Base-by-base conservation (phyloP, 2,888 invertebrate species). In the Melikaiella ostensackeni region DNA sequence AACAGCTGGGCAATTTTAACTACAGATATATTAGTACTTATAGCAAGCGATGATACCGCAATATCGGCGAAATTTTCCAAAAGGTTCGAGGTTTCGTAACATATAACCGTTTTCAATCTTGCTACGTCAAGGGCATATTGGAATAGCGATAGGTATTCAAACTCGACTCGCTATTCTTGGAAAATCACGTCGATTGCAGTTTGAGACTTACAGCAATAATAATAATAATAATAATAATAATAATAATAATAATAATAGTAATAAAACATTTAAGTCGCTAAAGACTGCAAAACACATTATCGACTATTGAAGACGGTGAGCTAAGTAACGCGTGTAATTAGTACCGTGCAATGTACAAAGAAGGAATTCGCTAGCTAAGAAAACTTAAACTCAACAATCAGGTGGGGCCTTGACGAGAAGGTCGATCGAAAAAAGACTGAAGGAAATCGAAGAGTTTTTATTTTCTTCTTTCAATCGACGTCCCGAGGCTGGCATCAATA, bases 311-410 rank as follows among this genome's bases (percentile, higher is more conserved):
- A 78, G 77, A 82, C 80, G 78, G 81, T 82, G 79, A 83, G 80
- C 77, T 81, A 81, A 81, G 70, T 66, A 84, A 84, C 83, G 66
- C 79, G 77, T 81, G 46, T 77, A 77, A 76, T 76, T 79, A 62
- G 75, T 75, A 76, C 77, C 77, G 78, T 79, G 66, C 66, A 80
- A 79, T 76, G 73, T 80, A 82, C 79, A 81, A 84, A 83, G 82
- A 79, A 84, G 83, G 79, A 86, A 87, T 82, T 85, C 61, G 82
- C 88, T 89, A 89, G 83, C 86, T 86, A 85, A 82, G 77, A 83
- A 82, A 80, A 83, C 89, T 84, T 89, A 88, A 89, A 89, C 89
- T 89, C 88, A 89, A 89, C 89, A 89, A 89, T 87, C 75, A 80
- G 74, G 57, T 62, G 75, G 76, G 79, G 79, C 75, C 75, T 70